Evolutionary conservation across 2,888 invertebrate genomes (phyloP), one percentile per base, ranked within the genome.

Genomic region (Orchesellides sinensis): DNA sequence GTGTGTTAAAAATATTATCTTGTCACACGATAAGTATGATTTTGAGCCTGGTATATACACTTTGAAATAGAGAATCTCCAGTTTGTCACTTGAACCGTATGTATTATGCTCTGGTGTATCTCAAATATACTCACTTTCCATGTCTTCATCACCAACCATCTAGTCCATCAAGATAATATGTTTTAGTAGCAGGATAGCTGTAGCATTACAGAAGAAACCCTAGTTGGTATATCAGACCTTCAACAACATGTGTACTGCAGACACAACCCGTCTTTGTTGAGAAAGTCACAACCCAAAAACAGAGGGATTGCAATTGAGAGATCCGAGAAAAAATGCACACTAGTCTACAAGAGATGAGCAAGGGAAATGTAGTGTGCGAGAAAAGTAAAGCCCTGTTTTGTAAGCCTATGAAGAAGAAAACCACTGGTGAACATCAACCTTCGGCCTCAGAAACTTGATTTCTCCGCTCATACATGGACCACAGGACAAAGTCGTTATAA

Each of bases 401-500:
- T n/a, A 29, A 29, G 32, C 14, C 8, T 17, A 32, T 27, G 56
- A 54, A 21, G 54, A 49, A 10, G 56, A 27, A 59, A 59, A 59
- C 56, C 56, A 59, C 56, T 59, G 14, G 56, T 59, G 56, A 59
- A 59, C 56, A 59, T n/a, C 12, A 63, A 1, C 8, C 17, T 52
- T 5, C 25, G 75, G 75, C 75, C 75, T 75, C 75, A 66, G 75
- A 29, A 75, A 66, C 66, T 40, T 10, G 35, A 63, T 75, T 73
- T 73, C 40, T 72, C 72, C 0, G 47, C 19, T n/a, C 40, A 5
- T 8, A 5, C 40, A 10, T 10, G 5, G 32, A 32, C 45, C 29
- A 21, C 21, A 49, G 32, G 49, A 21, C 29, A 14, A 5, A 12
- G 14, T 23, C 25, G 17, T 8, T 40, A 8, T 10, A 10, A 40